A percentile compares a stretch with the other conserved stretches of the same genome.
These are phyloP conservation scores for Chelonus formosanus DNA, from an alignment of 2,888 invertebrate genomes.

Conservation along the genomic window DNA sequence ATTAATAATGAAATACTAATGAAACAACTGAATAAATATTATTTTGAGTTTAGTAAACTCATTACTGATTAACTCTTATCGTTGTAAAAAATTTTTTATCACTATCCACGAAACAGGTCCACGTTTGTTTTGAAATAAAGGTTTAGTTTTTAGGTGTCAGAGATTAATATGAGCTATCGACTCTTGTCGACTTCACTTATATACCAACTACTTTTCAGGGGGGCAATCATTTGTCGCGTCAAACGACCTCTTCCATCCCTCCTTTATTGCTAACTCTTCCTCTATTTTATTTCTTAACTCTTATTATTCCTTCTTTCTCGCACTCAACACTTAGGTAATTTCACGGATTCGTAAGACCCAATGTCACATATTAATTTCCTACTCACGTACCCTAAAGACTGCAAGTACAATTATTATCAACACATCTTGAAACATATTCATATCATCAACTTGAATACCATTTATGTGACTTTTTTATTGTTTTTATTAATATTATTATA, in stretches of 20 bases:
- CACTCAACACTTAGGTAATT: constrained; percentile 2
- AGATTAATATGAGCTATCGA: constrained; percentile 52
- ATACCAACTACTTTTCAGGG: constrained; percentile 32
- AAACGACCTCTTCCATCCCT: constrained; percentile 32
- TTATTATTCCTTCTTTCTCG: constrained; percentile 4
- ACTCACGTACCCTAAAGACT: constrained; percentile 4
- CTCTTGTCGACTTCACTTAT: constrained; percentile 54
- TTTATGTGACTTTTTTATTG: too few relatives aligned
- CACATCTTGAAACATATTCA: too few relatives aligned
- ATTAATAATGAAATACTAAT: not conserved
- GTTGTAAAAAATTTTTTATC: not conserved
- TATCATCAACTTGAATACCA: too few relatives aligned
- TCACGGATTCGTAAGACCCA: constrained; percentile 13
- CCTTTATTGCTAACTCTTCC: constrained; percentile 23
- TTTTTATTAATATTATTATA: too few relatives aligned
- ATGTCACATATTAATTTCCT: constrained; percentile 2
- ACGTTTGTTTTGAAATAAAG: constrained; percentile 2
- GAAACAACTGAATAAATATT: not conserved
- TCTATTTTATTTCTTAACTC: constrained; percentile 17
- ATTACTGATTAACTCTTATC: too few relatives aligned
- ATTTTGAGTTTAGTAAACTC: too few relatives aligned
- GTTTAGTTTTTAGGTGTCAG: constrained; percentile 27
- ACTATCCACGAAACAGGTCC: not conserved
- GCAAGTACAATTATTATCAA: not conserved
- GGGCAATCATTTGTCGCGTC: constrained; percentile 22